phyloP scores from a whole-genome alignment of 2,888 invertebrate genomes.

The Meiosimyza decipiens region DNA sequence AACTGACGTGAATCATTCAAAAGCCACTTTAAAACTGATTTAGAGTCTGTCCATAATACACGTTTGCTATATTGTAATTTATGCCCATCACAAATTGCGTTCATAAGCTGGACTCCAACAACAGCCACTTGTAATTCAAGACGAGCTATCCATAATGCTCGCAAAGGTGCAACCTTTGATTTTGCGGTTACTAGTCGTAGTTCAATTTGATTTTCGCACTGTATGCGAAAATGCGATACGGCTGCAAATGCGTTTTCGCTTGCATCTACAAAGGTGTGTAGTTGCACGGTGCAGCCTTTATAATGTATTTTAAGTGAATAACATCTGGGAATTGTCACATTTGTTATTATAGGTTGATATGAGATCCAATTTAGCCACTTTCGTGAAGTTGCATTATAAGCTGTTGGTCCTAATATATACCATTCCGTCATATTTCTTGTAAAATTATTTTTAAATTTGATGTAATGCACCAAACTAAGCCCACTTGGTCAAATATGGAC shows the following conservation, averaged over 20 bases:
- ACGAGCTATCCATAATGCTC: background rate
- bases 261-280: conserved; percentile 6
- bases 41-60: background rate
- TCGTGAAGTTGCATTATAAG: background rate
- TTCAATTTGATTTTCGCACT: background rate
- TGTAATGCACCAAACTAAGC: background rate
- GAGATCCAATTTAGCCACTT: background rate
- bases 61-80: background rate
- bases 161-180: conserved; percentile 13
- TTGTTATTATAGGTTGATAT: background rate
- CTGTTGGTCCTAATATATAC: background rate
- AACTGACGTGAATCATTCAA: background rate
- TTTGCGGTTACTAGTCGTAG: background rate
- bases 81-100: background rate
- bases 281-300: background rate
- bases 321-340: background rate
- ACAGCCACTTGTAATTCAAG: background rate
- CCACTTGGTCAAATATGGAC: background rate
- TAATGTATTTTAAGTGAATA: background rate
- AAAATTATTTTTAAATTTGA: background rate
- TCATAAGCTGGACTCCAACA: background rate
- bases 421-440: background rate
- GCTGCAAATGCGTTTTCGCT: conserved; percentile 11
- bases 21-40: background rate
- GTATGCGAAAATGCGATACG: background rate